Evolutionary conservation across 2,113 vertebrate genomes (phyloP), one percentile per base, ranked within the genome.

Genomic region (Chlorocebus sabaeus): DNA sequence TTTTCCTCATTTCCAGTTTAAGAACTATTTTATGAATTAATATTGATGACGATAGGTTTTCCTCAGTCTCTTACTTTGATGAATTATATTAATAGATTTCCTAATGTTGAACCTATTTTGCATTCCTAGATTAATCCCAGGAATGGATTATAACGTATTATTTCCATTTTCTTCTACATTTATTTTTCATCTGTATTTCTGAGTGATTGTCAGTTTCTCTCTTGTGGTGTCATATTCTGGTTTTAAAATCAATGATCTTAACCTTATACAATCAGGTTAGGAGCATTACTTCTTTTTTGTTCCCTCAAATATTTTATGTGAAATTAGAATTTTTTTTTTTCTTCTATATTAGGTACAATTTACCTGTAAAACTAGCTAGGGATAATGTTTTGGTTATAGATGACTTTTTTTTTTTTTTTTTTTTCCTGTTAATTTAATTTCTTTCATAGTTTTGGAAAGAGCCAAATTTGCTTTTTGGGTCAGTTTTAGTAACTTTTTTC

Each of bases 141-240:
- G 48, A 92, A 76, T 94, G 89, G 40, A 16, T 95, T 95, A 94
- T 68, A 55, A 73, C 90, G 22, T 78, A 52, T 95, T 95, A 75
- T 88, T 70, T 86, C 32, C 79, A 75, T 38, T 89, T 75, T 85
- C 23, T 79, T 91, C 43, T 76, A 59, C 90, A 38, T 84, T 88
- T 92, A 1, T 48, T 73, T 92, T 43, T 59, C 38, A 35, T 23
- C 17, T 50, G 16, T 57, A 43, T 72, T 79, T 2, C 45, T 80
- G 20, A 52, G 18, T 90, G 84, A 48, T 17, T 57, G 72, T 32
- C 10, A 57, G 48, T 59, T 90, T 27, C 22, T 11, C 30, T 72
- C 30, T 70, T 45, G 2, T 93, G 76, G 20, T 73, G 3, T 85
- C 45, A 82, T 73, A 43, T 68, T 97, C 27, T 86, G 35, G 8